Base-by-base conservation (phyloP, 2,888 invertebrate species). In the Hybos culiciformis region DNA sequence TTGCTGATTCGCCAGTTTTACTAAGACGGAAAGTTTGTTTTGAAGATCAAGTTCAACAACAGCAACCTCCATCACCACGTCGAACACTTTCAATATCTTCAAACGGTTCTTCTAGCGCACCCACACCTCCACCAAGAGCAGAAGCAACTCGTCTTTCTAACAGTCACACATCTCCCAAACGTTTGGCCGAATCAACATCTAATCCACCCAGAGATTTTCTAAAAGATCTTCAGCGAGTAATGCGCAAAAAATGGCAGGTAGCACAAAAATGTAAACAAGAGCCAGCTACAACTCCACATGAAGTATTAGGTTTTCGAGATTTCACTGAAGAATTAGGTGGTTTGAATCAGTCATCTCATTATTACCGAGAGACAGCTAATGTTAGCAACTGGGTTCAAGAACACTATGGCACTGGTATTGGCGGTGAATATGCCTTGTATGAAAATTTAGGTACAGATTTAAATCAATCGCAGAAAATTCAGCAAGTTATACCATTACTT, bases 191-290 rank as follows among this genome's bases (percentile, higher is more conserved):
- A 45, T 78, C 78, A 0, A 72, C 74, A 45, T 77, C 79, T 50
- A 80, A 80, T 55, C 83, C 85, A 3, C 83, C 84, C 1, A 77
- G 78, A 20, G 85, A 85, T 45, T 91, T 92, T 58, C 70, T 92
- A 36, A 83, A 84, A 59, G 91, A 92, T 62, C 69, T 92, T 38
- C 91, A 92, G 58, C 72, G 90, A 41, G 91, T 92, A 1, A 91
- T 92, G 86, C 75, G 86, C 51, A 90, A 90, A 58, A 92, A 92
- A 57, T 86, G 86, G 86, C 86, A 88, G 57, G 88, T 91, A 1
- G 90, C 91, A 4, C 90, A 92, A 58, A 91, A 91, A 60, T 88
- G 91, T 58, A 86, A 88, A 63, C 67, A 83, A 19, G 90, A 91
- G 61, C 79, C 81, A 12, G 78, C 82, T n/a, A 86, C 87, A 2